phyloP scores from a whole-genome alignment of 2,797 vertebrate species.

The Strix occidentalis region DNA sequence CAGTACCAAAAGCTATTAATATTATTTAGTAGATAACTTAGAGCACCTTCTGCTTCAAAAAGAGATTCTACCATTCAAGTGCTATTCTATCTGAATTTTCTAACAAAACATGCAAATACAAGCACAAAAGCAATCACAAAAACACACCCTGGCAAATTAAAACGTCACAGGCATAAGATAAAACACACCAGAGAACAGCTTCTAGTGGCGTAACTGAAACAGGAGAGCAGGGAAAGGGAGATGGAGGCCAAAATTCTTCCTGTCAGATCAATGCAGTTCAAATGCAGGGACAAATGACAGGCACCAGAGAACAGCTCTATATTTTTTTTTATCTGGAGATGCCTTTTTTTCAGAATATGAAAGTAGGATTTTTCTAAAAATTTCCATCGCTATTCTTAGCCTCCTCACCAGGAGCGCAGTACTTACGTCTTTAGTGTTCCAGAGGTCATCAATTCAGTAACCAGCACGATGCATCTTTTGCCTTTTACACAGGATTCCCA shows the following conservation, averaged over 20 bases:
- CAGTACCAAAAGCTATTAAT: constrained; percentile 23
- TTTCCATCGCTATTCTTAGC: constrained; percentile 38
- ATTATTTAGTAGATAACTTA: constrained; percentile 1
- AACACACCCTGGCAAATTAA: background rate
- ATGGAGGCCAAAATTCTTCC: constrained; percentile 13
- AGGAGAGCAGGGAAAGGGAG: background rate
- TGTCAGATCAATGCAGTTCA: background rate
- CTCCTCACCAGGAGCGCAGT: background rate
- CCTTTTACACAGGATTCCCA: constrained; percentile 96
- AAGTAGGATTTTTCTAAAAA: constrained; percentile 65
- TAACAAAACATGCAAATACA: background rate
- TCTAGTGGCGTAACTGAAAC: background rate
- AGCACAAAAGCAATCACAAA: background rate
- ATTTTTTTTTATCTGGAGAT: constrained; percentile 34
- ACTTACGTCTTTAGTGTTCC: constrained; percentile 98
- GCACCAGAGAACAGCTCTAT: constrained; percentile 18
- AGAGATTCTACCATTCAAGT: background rate
- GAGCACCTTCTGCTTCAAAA: background rate
- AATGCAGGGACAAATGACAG: background rate
- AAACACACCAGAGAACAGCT: background rate
- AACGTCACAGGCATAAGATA: background rate
- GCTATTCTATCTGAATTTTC: background rate
- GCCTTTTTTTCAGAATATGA: background rate
- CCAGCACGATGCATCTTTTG: constrained; percentile 95
- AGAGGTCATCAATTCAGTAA: constrained; percentile 98